Evolutionary conservation across 2,888 invertebrate species (phyloP).

Genomic region (Mystacides longicornis): DNA sequence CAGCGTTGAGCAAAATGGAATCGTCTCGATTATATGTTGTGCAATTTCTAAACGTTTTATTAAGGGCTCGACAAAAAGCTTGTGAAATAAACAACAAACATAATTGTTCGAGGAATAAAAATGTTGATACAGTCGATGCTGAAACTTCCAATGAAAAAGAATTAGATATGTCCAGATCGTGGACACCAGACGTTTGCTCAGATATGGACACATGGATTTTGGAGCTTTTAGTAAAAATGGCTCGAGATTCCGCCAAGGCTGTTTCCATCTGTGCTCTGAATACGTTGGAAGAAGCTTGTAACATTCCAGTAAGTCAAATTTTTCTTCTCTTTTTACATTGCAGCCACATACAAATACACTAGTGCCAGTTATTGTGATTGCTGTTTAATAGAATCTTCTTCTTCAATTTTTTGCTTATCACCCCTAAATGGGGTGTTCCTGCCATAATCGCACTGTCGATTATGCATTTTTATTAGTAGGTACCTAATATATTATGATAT

Average conservation of each 20-base stretch:
- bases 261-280: constrained; percentile 75
- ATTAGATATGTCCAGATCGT: constrained; percentile 9
- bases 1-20: constrained; percentile 51
- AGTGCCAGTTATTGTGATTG: too few species aligned
- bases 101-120: constrained; percentile 29
- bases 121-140: neutral
- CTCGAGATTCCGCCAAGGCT: constrained; percentile 74
- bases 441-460: too few species aligned
- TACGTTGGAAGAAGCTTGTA: constrained; percentile 88
- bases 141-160: constrained; percentile 8
- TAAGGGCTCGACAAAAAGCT: constrained; percentile 59
- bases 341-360: neutral
- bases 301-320: constrained; percentile 64
- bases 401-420: too few species aligned
- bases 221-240: constrained; percentile 72
- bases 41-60: constrained; percentile 79
- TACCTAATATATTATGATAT: too few species aligned
- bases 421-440: too few species aligned
- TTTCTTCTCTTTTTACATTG: neutral
- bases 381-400: too few species aligned
- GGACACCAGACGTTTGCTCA: constrained; percentile 30
- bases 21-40: constrained; percentile 74
- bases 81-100: constrained; percentile 37
- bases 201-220: constrained; percentile 83
- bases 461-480: too few species aligned